Base-by-base conservation (phyloP, 2,113 vertebrate species). In the Tragulus kanchil region DNA sequence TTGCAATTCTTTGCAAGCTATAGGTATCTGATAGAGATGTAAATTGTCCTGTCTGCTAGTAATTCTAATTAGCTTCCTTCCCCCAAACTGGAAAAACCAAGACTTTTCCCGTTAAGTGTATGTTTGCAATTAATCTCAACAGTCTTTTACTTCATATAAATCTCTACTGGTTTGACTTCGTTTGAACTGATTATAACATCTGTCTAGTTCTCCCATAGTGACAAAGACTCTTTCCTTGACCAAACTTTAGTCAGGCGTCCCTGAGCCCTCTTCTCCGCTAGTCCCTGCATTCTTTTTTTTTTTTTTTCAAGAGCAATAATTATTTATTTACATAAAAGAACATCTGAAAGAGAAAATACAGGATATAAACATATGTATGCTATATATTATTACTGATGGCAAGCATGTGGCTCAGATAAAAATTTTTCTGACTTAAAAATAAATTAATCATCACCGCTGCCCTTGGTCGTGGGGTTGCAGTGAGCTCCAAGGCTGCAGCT, bases 21-120 rank as follows among this genome's bases (percentile, higher is more conserved):
- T 73, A 89, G 42, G 62, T 85, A 89, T 50, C 36, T 85, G 62
- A 64, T 79, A 89, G 28, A 59, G 95, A 64, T 52, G 31, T 42
- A 90, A 79, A 81, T 71, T 69, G 12, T 78, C 59, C 61, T 86
- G 7, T 75, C 81, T 56, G n/a, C 28, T 90, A 69, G 61, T 78
- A 31, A 89, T 84, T 95, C n/a, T 71, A 93, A 87, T 64, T 90
- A 77, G 85, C 82, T 90, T 88, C 67, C 85, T 75, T 25, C 21
- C 12, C 10, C 78, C 12, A 42, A 58, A 81, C n/a, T 81, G 54
- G 54, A 81, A 58, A 81, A 81, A 23, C 56, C 54, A 42, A 58
- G 17, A 21, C n/a, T 81, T 81, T 58, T 79, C 19, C 67, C 75
- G 84, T 73, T 92, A 82, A 77, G 67, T 77, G 54, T 31, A 62